A percentile compares a stretch with the other conserved stretches of the same genome.
phyloP scores from a whole-genome alignment of 2,888 invertebrate genomes.

The Drosophila putrida region DNA sequence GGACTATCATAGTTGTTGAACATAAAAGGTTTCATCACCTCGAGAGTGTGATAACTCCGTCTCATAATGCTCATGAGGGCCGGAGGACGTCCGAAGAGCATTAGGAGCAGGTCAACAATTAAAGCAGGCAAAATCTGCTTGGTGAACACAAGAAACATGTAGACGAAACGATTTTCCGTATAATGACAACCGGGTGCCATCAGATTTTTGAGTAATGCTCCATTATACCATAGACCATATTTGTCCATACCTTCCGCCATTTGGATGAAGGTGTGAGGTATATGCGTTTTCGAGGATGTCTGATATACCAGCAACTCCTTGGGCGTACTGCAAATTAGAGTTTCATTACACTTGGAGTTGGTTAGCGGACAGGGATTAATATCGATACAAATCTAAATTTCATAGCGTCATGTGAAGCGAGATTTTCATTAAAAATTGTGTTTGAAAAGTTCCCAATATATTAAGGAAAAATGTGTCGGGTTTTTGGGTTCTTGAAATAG shows the following conservation, averaged over 20 bases:
- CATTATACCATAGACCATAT: conserved; percentile 47
- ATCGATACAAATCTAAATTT: too few relatives aligned
- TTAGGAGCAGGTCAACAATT: conserved; percentile 60
- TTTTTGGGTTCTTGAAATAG: too few relatives aligned
- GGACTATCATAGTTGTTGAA: conserved; percentile 69
- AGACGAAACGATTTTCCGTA: conserved; percentile 58
- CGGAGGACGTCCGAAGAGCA: conserved; percentile 61
- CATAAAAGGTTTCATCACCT: conserved; percentile 75
- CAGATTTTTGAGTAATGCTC: conserved; percentile 61
- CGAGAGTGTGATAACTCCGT: conserved; percentile 54
- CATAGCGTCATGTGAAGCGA: too few relatives aligned
- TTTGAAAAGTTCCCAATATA: too few relatives aligned
- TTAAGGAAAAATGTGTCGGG: too few relatives aligned
- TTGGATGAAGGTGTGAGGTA: conserved; percentile 55
- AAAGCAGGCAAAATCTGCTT: conserved; percentile 75
- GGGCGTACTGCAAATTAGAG: conserved; percentile 35
- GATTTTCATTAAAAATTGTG: too few relatives aligned
- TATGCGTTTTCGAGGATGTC: conserved; percentile 61
- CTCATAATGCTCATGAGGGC: conserved; percentile 67
- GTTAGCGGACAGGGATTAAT: neutral
- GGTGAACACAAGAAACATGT: conserved; percentile 59
- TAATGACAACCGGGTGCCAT: conserved; percentile 64
- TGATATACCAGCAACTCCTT: conserved; percentile 59
- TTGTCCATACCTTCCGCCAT: conserved; percentile 58
- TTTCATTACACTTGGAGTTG: too few relatives aligned